A percentile compares a stretch with the other conserved stretches of the same genome.
Conservation (phyloP, 2,113 vertebrate genomes). For the Chiloscyllium plagiosum region DNA sequence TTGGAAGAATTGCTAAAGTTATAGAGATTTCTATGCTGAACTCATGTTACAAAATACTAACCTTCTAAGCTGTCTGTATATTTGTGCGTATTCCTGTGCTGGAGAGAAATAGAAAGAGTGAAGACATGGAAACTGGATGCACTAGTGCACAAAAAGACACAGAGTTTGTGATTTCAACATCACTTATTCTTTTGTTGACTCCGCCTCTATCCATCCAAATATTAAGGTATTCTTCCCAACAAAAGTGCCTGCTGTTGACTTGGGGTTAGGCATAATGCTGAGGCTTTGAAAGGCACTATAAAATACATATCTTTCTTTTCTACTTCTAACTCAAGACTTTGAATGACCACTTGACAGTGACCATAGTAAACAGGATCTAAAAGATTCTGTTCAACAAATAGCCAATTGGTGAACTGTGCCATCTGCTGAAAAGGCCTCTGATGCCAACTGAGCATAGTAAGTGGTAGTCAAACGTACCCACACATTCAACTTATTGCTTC, state of each 20-base stretch:
- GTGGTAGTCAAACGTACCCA: background rate
- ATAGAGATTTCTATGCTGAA: background rate
- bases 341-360: background rate
- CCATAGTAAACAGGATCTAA: background rate
- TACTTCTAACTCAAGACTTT: background rate
- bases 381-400: background rate
- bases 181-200: background rate
- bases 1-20: background rate
- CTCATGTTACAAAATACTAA: background rate
- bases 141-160: background rate
- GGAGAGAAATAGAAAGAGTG: background rate
- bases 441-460: background rate
- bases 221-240: background rate
- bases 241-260: background rate
- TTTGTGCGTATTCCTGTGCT: background rate
- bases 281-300: background rate
- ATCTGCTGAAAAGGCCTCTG: background rate
- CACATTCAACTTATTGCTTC: background rate
- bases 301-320: background rate
- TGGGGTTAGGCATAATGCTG: too few relatives aligned
- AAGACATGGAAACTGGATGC: background rate
- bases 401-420: background rate
- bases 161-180: background rate
- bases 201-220: background rate
- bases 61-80: background rate